Evolutionary conservation across 2,113 vertebrate genomes (phyloP), one percentile per base, ranked within the genome.

Genomic region (Pica pica): DNA sequence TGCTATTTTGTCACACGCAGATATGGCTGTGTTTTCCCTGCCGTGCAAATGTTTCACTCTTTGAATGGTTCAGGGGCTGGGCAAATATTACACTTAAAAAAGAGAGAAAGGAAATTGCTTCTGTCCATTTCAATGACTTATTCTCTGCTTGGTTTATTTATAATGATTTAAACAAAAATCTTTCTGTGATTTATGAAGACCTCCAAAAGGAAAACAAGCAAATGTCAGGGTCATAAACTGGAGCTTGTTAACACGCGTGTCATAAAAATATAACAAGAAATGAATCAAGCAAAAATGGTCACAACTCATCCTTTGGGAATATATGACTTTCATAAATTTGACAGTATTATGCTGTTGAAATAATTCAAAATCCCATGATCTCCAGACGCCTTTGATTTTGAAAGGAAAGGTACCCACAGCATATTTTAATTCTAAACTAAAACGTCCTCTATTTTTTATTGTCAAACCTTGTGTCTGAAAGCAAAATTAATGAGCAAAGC

Each of bases 141-240:
- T 64, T 85, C 65, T 69, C 57, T 65, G 82, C 33, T 63, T 75
- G n/a, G 19, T 53, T 95, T 95, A 69, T 91, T 96, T 70, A 75
- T 27, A 83, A 89, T 27, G 63, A 81, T 86, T 96, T 83, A 49
- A 83, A 89, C 5, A 60, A 86, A 92, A 94, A 91, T 52, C 53
- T 82, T 84, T 11, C 1, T 0, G 20, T 82, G 75, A 90, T 78
- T 93, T 93, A 94, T 89, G 55, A 90, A 95, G 84, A 89, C 74
- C 70, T 96, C 73, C 69, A 46, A 79, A 87, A 93, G 91, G 82
- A 93, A 91, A 95, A 73, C 68, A 97, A 87, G 83, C 37, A 90
- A 96, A 96, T 94, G 90, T 95, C 93, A 97, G 96, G 88, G 95
- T 93, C 89, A 57, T 95, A 95, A 95, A 92, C 44, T 59, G 89